Base-by-base conservation (phyloP, 2,888 invertebrate species). In the Calliphora vomitoria region DNA sequence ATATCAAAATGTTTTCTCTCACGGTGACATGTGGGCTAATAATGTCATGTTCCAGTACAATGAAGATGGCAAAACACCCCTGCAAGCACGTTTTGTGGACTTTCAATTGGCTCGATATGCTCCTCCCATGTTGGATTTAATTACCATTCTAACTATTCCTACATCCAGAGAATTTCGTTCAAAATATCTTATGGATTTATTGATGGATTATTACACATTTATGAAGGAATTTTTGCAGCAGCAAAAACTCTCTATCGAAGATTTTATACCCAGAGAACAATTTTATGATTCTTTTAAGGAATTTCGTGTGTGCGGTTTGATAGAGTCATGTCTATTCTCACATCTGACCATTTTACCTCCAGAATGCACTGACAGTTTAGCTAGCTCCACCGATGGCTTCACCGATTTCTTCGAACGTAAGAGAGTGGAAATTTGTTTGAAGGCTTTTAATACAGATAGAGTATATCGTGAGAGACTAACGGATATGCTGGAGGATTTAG, bases 41-140 rank as follows among this genome's bases (percentile, higher is more conserved):
- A 94, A 94, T 87, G 85, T 94, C 0, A 91, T 94, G 91, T 94
- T 94, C 50, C 91, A 91, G 20, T 93, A 93, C 71, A 91, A 90
- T 3, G 91, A 90, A 83, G 86, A 89, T 75, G 92, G 92, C 15
- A 90, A 93, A 0, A 91, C 90, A 44, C 95, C 95, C 1, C 93
- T 95, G 3, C 94, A 95, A 38, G 96, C 96, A 89, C 91, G 95
- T 41, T 91, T 97, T 11, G 95, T 97, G 3, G 97, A 97, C 92
- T 97, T 95, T 90, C 97, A 97, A 92, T 94, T 96, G 66, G 93
- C 95, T 0, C 94, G 95, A 35, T 96, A 95, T 90, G 95, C 95
- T 18, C 96, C 96, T 0, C 95, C 96, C 0, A 95, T 95, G n/a
- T 94, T 96, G 69, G 97, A 97, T 89, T 90, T 95, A 4, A 90